A percentile compares a stretch with the other conserved stretches of the same genome.
Conservation (phyloP, 1,140 invertebrate genomes). For the Drosophila leontia region DNA sequence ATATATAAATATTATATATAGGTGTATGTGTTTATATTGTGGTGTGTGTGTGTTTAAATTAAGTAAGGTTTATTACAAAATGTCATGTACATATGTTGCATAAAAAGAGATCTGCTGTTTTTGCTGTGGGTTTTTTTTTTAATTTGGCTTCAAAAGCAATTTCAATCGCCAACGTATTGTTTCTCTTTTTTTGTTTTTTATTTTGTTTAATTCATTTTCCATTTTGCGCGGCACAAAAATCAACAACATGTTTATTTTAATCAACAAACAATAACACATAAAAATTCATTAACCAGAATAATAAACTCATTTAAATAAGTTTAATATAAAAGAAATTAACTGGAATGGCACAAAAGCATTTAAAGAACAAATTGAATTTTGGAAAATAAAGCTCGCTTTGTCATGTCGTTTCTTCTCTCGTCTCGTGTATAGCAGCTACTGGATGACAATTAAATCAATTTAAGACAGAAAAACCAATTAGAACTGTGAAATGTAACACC, state of each 20-base stretch:
- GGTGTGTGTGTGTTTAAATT: constrained; percentile 39
- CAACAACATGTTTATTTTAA: constrained; percentile 59
- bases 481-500: constrained; percentile 23
- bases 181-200: constrained; percentile 7
- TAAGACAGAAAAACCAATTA: constrained; percentile 34
- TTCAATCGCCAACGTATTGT: constrained; percentile 36
- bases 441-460: constrained; percentile 18
- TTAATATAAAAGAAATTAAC: constrained; percentile 22
- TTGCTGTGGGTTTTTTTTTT: constrained; percentile 38
- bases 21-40: constrained; percentile 35
- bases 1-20: constrained; percentile 34
- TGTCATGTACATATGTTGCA: constrained; percentile 67
- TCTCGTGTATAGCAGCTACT: constrained; percentile 17
- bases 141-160: constrained; percentile 48
- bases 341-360: constrained; percentile 53
- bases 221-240: constrained; percentile 49
- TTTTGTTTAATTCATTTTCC: constrained; percentile 35
- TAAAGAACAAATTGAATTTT: constrained; percentile 40
- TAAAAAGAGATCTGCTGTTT: constrained; percentile 40
- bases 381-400: constrained; percentile 36
- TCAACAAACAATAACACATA: constrained; percentile 64
- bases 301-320: constrained; percentile 55
- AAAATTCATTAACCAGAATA: constrained; percentile 59
- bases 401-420: constrained; percentile 40
- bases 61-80: constrained; percentile 54